Conservation (phyloP, 2,888 invertebrate species). For the Fabriciana adippe region DNA sequence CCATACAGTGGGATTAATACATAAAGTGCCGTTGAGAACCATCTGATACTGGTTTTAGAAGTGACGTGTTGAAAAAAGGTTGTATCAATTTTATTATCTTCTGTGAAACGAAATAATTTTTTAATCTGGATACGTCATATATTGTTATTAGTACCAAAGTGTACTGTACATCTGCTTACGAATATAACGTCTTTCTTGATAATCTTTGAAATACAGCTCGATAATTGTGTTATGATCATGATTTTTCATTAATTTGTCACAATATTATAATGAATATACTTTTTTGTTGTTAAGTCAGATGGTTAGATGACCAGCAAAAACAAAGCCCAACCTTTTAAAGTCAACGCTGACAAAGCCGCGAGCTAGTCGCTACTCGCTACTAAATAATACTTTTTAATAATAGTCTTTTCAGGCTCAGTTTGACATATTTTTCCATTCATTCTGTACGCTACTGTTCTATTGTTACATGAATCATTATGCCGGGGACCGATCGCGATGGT, state of each 20-base stretch:
- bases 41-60: constrained; percentile 37
- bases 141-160: neutral
- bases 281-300: constrained; percentile 8
- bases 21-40: constrained; percentile 34
- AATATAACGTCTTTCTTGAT: neutral
- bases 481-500: constrained; percentile 37
- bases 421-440: constrained; percentile 44
- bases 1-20: constrained; percentile 37
- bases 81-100: constrained; percentile 18
- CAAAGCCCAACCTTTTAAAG: constrained; percentile 31
- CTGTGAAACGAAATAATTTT: neutral
- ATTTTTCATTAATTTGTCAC: no score
- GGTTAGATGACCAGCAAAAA: constrained; percentile 31
- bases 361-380: constrained; percentile 40
- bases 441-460: constrained; percentile 39
- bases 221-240: no score
- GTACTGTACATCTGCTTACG: neutral
- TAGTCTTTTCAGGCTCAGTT: constrained; percentile 43
- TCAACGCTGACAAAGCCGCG: constrained; percentile 33
- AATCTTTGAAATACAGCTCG: no score
- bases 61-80: constrained; percentile 26
- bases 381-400: constrained; percentile 44
- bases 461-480: constrained; percentile 42
- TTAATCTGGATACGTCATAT: neutral
- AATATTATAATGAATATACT: neutral